These are phyloP conservation scores for Epinephelus fuscoguttatus DNA, from an alignment of 2,113 vertebrate species.

Conservation along the genomic window DNA sequence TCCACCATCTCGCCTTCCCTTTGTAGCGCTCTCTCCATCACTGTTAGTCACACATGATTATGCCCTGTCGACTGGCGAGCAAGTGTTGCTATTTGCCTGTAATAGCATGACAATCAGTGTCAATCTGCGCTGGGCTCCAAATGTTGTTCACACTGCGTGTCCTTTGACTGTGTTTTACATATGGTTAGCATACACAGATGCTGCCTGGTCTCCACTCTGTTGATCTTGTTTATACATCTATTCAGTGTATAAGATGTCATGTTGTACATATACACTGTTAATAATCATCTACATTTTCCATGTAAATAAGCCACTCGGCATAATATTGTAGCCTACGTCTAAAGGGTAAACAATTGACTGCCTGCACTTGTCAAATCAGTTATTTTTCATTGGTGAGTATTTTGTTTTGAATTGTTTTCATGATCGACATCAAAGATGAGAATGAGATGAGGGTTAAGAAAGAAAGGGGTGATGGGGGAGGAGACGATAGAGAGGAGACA, in stretches of 20 bases:
- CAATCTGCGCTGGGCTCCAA: conserved; percentile 72
- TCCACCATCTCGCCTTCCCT: conserved; percentile 70
- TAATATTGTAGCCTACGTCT: conserved; percentile 28
- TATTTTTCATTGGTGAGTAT: conserved; percentile 39
- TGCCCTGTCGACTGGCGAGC: conserved; percentile 75
- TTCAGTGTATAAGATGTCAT: conserved; percentile 17
- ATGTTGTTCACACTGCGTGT: conserved; percentile 66
- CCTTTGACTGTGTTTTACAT: conserved; percentile 77
- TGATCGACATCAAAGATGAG: conserved; percentile 31
- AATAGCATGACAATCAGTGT: conserved; percentile 85
- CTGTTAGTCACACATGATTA: conserved; percentile 83
- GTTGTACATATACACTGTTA: conserved; percentile 29
- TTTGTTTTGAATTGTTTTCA: conserved; percentile 48
- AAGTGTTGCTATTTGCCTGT: conserved; percentile 85
- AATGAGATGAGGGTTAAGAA: conserved; percentile 26
- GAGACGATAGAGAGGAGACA: conserved; percentile 14
- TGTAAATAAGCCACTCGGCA: conserved; percentile 46
- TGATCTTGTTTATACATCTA: conserved; percentile 30
- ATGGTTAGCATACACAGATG: conserved; percentile 63
- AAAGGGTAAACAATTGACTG: conserved; percentile 57
- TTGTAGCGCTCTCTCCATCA: conserved; percentile 77
- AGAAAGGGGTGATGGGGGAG: conserved; percentile 17
- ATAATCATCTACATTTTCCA: conserved; percentile 29
- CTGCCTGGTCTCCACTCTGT: background rate
- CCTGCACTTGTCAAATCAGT: conserved; percentile 48